Evolutionary conservation across 2,888 invertebrate species (phyloP), one percentile per base, ranked within the genome.

Genomic region (Caenorhabditis sulstoni): DNA sequence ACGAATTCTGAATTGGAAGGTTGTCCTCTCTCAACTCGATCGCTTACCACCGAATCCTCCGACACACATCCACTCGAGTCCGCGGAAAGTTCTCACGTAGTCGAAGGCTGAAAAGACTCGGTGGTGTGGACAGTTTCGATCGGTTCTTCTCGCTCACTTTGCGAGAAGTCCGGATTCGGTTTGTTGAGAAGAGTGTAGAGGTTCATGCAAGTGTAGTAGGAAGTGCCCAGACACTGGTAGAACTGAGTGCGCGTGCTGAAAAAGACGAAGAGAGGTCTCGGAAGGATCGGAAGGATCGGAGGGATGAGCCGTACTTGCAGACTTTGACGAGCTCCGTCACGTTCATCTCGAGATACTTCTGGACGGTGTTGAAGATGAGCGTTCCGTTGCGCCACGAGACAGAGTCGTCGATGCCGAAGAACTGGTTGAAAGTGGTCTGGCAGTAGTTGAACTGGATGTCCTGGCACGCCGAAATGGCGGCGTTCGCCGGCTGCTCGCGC

Each of bases 191-290:
- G 67, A 35, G 68, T 75, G 79, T 81, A 84, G 18, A 85, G 81
- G 49, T 80, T 81, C 68, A 86, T 66, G 59, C 86, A 86, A 2
- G 79, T n/a, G 61, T 81, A 84, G 55, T 86, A 86, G n/a, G 82
- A 81, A 20, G 78, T 49, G 58, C 86, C 86, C n/a, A 86, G 82
- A 62, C 86, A 86, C 49, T 83, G 85, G 74, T 86, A 85, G 82
- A 84, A 85, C 47, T 79, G 71, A 4, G 84, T 79, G 37, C 86
- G 83, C 12, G 79, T 59, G 52, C 82, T 84, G 75, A 18, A 83
- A 76, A 29, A 3, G 7, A 5, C 3, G 16, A 50, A 39, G 16
- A 20, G 52, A 29, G 1, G 3, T 52, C 12, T 14, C 18, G 44
- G 7, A n/a, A n/a, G n/a, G n/a, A n/a, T 47, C 16, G 14, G 35